Evolutionary conservation across 2,113 vertebrate species (phyloP), one percentile per base, ranked within the genome.

Genomic region (Grus americana): DNA sequence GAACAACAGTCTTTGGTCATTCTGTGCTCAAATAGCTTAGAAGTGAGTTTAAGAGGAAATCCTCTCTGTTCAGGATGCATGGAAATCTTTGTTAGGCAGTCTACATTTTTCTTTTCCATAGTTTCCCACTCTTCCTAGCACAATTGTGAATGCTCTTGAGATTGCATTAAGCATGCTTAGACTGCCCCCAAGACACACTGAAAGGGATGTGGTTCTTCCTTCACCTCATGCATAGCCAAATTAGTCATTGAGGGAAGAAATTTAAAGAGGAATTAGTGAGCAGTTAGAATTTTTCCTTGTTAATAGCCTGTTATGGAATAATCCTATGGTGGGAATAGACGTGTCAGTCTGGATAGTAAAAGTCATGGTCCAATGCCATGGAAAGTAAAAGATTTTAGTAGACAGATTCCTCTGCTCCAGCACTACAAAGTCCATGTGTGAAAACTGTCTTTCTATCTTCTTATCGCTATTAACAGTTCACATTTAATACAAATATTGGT

Each of bases 151-250:
- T 55, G 55, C 72, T 83, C 75, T 86, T 86, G 79, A 89, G 79
- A 46, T 78, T 86, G 47, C 29, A 63, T 95, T 92, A 86, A 88
- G 55, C 68, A 84, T 86, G 86, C 73, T 84, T 95, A 96, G 89
- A 79, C 83, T 95, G 91, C 91, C 95, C 86, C 79, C 86, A 91
- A 90, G 76, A 91, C 73, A 86, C 14, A 18, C 59, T 66, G 50
- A 91, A 86, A 86, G 67, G 42, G 55, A 94, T 79, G 55, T 86
- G 72, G 79, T 70, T 88, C 83, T 94, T 92, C 72, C 86, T 93
- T 92, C 55, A 80, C 50, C 29, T 84, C 18, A 16, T 38, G n/a
- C 38, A 47, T 42, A 74, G 63, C 36, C 50, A 94, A 76, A 86
- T 89, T 78, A 88, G 65, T 80, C 79, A 78, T 7, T 78, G n/a